Evolutionary conservation across 1,140 invertebrate species (phyloP).

Genomic region (Drosophila biarmipes): DNA sequence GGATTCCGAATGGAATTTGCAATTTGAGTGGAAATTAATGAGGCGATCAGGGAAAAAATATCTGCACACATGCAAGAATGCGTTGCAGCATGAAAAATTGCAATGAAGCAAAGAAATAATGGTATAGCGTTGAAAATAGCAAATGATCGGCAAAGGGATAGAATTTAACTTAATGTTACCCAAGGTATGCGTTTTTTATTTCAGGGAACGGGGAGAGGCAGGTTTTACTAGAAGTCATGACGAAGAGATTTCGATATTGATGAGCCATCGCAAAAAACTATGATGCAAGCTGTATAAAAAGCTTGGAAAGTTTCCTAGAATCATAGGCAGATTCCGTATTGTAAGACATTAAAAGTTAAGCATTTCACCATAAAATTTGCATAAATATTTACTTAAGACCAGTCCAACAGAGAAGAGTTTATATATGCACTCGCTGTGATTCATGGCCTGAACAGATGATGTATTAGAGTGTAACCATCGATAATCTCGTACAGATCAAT

Average conservation of each 20-base stretch:
- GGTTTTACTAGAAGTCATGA: conserved; percentile 17
- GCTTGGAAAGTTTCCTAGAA: not conserved
- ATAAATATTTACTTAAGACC: conserved; percentile 1
- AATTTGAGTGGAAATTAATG: conserved; percentile 32
- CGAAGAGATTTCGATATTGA: conserved; percentile 12
- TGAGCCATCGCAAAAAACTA: conserved; percentile 15
- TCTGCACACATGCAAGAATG: conserved; percentile 8
- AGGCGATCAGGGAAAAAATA: conserved; percentile 29
- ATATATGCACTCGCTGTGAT: conserved; percentile 7
- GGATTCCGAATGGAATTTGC: conserved; percentile 41
- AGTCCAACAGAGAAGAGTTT: not conserved
- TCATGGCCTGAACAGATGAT: conserved; percentile 11
- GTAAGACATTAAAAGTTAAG: conserved; percentile 2
- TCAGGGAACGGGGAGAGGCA: not conserved
- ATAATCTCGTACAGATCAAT: conserved; percentile 37
- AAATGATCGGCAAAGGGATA: conserved; percentile 15
- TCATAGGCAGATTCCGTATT: not conserved
- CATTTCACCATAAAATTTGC: not conserved
- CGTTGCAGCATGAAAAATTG: conserved; percentile 24
- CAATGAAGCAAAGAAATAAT: conserved; percentile 9
- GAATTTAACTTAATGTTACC: conserved; percentile 12
- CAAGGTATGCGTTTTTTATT: conserved; percentile 1
- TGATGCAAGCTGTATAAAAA: not conserved
- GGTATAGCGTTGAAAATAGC: conserved; percentile 26
- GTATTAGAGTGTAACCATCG: conserved; percentile 5